Evolutionary conservation across 2,888 invertebrate species (phyloP).

Genomic region (Amblyteles armatorius): DNA sequence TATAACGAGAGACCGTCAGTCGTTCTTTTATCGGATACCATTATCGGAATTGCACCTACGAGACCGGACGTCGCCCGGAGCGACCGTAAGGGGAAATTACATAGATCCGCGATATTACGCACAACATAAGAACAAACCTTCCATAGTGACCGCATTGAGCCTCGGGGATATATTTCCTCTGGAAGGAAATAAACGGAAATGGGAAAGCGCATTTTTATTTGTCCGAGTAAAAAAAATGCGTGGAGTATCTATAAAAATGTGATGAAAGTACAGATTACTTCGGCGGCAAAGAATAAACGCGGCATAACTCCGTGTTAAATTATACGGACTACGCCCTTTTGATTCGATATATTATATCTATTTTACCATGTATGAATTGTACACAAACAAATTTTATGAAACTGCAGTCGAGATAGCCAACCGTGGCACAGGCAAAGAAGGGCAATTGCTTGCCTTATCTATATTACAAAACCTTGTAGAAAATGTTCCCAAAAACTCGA

Average conservation of each 20-base stretch:
- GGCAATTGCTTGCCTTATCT: too few species aligned
- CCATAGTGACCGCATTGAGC: neutral
- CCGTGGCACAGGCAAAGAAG: too few species aligned
- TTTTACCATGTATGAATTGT: too few species aligned
- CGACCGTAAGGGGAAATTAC: conserved; percentile 15
- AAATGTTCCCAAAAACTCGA: neutral
- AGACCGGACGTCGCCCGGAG: conserved; percentile 23
- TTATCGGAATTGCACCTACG: conserved; percentile 57
- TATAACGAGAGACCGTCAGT: conserved; percentile 33
- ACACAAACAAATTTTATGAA: too few species aligned
- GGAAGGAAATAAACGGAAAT: neutral
- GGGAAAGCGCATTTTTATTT: neutral
- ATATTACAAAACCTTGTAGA: neutral
- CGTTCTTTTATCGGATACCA: conserved; percentile 53
- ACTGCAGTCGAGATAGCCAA: too few species aligned
- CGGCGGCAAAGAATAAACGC: neutral
- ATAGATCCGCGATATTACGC: conserved; percentile 25
- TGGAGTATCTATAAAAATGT: neutral
- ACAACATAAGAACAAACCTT: conserved; percentile 21
- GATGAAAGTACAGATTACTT: neutral
- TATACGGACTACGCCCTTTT: neutral
- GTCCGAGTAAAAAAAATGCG: neutral
- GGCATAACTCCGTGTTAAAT: neutral
- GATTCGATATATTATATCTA: too few species aligned
- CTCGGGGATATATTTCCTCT: conserved; percentile 11